Evolutionary conservation across 64 coral and sea anemone genomes (phyloP).

Genomic region (Cladopsammia gracilis): DNA sequence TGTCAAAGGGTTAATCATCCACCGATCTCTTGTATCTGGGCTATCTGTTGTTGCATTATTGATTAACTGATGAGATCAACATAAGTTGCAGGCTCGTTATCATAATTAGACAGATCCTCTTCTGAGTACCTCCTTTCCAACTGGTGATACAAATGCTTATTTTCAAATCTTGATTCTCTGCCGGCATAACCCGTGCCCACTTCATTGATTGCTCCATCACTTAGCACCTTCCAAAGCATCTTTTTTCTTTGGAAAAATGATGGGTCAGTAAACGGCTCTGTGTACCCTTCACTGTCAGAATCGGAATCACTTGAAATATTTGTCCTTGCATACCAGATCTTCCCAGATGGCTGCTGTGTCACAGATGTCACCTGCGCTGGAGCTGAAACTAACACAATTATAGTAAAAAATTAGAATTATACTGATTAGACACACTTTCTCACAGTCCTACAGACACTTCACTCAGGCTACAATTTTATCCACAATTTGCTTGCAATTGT

Average conservation of each 20-base stretch:
- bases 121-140: background rate
- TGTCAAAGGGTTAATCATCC: background rate
- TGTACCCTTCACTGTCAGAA: slow-evolving; percentile 75
- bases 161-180: background rate
- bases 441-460: no score
- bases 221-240: slow-evolving; percentile 51
- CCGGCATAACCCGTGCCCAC: background rate
- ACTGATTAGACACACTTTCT: background rate
- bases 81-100: background rate
- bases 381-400: background rate
- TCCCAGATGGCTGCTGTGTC: background rate
- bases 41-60: background rate
- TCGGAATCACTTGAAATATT: slow-evolving; percentile 65
- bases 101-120: background rate
- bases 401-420: background rate
- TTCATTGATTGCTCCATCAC: slow-evolving; percentile 70
- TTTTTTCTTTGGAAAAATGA: background rate
- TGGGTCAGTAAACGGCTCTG: slow-evolving; percentile 30
- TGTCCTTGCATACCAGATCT: slow-evolving; percentile 78
- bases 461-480: no score
- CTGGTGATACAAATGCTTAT: slow-evolving; percentile 2
- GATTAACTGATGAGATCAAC: background rate
- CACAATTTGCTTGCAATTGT: no score
- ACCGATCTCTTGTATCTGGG: background rate
- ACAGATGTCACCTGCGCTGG: background rate